A percentile compares a stretch with the other conserved stretches of the same genome.
Conservation (phyloP, 1,140 invertebrate species). For the Nephotettix cincticeps region DNA sequence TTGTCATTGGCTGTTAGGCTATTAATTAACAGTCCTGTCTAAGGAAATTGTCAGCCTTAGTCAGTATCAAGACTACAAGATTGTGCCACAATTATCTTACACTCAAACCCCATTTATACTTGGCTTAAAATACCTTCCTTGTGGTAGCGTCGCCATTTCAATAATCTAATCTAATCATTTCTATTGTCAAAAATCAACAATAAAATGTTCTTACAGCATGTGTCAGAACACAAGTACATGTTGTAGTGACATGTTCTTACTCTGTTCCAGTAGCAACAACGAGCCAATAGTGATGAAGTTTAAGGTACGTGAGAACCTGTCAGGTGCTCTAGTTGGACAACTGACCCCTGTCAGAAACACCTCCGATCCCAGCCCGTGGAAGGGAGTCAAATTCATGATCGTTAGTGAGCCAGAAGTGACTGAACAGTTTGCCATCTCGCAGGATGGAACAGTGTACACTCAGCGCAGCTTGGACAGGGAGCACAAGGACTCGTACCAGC, state of each 20-base stretch:
- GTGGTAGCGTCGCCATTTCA: too few species aligned
- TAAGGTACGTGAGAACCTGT: constrained; percentile 73
- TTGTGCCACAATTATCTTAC: too few species aligned
- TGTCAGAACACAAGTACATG: too few species aligned
- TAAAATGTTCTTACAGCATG: too few species aligned
- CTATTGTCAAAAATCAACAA: too few species aligned
- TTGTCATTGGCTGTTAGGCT: too few species aligned
- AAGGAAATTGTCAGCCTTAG: too few species aligned
- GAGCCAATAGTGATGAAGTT: constrained; percentile 67
- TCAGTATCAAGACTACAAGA: too few species aligned
- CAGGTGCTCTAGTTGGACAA: constrained; percentile 72
- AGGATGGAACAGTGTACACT: constrained; percentile 77
- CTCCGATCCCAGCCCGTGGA: constrained; percentile 38
- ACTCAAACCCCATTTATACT: too few species aligned
- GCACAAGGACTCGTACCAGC: constrained; percentile 66
- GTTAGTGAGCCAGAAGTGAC: constrained; percentile 77
- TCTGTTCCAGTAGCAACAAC: constrained; percentile 41
- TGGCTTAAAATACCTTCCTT: too few species aligned
- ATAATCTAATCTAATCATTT: too few species aligned
- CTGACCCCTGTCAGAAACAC: constrained; percentile 49
- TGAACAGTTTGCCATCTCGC: constrained; percentile 71
- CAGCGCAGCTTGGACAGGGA: constrained; percentile 74
- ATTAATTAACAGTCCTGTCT: too few species aligned
- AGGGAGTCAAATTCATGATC: constrained; percentile 64
- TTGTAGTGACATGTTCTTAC: background rate